phyloP scores from a whole-genome alignment of 1,140 invertebrate species.

The Amyelois transitella region DNA sequence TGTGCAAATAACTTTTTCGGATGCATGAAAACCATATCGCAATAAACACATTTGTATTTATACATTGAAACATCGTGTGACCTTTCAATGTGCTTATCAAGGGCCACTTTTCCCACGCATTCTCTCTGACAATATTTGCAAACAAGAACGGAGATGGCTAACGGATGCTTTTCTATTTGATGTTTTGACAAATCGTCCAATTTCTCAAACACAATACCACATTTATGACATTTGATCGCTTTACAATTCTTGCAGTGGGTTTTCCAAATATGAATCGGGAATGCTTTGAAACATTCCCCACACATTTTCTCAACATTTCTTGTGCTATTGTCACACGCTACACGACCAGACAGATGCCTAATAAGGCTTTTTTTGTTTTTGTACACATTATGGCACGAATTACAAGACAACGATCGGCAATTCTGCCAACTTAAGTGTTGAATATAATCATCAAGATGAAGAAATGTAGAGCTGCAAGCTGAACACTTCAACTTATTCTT shows the following conservation, averaged over 20 bases:
- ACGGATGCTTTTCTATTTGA: conserved; percentile 20
- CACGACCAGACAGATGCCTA: conserved; percentile 16
- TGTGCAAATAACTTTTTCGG: conserved; percentile 52
- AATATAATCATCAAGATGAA: conserved; percentile 24
- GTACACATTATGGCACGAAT: conserved; percentile 36
- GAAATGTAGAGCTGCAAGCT: conserved; percentile 20
- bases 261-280: neutral
- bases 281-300: conserved; percentile 1
- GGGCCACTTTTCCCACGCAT: conserved; percentile 28
- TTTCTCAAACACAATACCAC: conserved; percentile 21
- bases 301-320: neutral
- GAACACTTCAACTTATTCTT: conserved; percentile 18
- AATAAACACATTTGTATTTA: conserved; percentile 52
- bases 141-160: conserved; percentile 15
- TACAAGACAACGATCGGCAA: conserved; percentile 30
- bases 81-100: conserved; percentile 48
- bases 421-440: conserved; percentile 32
- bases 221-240: conserved; percentile 30
- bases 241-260: conserved; percentile 31
- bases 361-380: conserved; percentile 16
- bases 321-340: neutral
- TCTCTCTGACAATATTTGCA: conserved; percentile 47
- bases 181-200: conserved; percentile 35
- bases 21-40: conserved; percentile 43
- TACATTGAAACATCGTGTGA: conserved; percentile 35